phyloP scores from a whole-genome alignment of 1,140 invertebrate species.

The Trichonephila clavipes region DNA sequence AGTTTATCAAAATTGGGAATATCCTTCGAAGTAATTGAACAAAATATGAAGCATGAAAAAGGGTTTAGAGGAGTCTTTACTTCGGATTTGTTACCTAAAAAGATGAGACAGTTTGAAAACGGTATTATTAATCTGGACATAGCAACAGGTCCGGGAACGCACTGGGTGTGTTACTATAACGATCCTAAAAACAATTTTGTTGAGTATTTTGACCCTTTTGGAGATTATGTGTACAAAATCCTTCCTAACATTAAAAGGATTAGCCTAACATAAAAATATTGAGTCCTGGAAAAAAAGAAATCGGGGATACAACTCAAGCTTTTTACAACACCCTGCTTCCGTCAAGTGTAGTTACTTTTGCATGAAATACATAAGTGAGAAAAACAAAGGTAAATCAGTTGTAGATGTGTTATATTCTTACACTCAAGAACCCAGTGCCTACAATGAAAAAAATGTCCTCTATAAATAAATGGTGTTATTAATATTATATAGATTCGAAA shows the following conservation, averaged over 20 bases:
- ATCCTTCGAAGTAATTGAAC: constrained; percentile 36
- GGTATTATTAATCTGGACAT: constrained; percentile 49
- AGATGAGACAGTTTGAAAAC: constrained; percentile 24
- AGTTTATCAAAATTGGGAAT: constrained; percentile 57
- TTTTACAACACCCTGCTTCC: not conserved
- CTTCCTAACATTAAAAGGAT: not conserved
- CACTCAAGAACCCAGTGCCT: not conserved
- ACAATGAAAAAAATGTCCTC: constrained; percentile 11
- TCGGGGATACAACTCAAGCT: not conserved
- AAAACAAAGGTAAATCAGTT: constrained; percentile 6
- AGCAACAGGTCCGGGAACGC: constrained; percentile 44
- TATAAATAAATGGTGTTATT: not conserved
- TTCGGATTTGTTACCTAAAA: constrained; percentile 45
- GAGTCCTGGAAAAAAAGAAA: not conserved
- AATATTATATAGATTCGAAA: no score
- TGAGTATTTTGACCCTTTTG: constrained; percentile 43
- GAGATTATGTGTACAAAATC: not conserved
- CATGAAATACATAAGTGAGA: constrained; percentile 34
- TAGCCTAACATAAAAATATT: no score
- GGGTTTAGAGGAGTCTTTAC: not conserved
- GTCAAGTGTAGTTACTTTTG: constrained; percentile 38
- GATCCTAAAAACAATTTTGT: constrained; percentile 34
- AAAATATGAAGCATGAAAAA: constrained; percentile 51
- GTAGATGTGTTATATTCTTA: constrained; percentile 23
- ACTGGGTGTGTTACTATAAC: constrained; percentile 59